Conservation (phyloP, 2,113 vertebrate species). For the Trogon melanurus region DNA sequence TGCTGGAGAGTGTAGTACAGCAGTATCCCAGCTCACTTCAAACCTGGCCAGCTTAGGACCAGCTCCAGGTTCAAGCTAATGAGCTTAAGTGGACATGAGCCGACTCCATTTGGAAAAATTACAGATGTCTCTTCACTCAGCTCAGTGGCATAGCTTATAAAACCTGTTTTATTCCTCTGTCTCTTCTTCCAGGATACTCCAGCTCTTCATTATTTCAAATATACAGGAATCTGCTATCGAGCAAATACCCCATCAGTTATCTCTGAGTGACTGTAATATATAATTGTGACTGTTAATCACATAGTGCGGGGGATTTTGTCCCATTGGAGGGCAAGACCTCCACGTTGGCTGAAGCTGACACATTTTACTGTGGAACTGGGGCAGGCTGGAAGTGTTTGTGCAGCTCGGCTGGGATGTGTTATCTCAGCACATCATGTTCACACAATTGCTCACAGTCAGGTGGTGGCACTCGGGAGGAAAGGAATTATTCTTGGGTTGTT, state of each 20-base stretch:
- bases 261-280: neutral
- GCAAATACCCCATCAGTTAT: neutral
- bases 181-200: neutral
- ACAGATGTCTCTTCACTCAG: neutral
- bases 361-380: neutral
- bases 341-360: neutral
- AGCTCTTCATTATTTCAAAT: neutral
- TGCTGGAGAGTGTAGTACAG: neutral
- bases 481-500: constrained; percentile 24
- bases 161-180: neutral
- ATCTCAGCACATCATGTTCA: neutral
- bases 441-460: constrained; percentile 30
- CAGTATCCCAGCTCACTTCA: accelerated
- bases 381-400: constrained; percentile 34
- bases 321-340: neutral
- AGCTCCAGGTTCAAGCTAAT: neutral
- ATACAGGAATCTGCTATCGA: neutral
- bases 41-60: neutral
- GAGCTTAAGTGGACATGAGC: neutral
- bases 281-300: neutral
- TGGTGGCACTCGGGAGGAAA: neutral
- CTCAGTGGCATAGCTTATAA: neutral
- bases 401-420: neutral
- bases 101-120: constrained; percentile 8
- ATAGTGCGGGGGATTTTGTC: neutral